These are phyloP conservation scores for Mimachlamys varia DNA, from an alignment of 2,888 invertebrate genomes.

Conservation along the genomic window DNA sequence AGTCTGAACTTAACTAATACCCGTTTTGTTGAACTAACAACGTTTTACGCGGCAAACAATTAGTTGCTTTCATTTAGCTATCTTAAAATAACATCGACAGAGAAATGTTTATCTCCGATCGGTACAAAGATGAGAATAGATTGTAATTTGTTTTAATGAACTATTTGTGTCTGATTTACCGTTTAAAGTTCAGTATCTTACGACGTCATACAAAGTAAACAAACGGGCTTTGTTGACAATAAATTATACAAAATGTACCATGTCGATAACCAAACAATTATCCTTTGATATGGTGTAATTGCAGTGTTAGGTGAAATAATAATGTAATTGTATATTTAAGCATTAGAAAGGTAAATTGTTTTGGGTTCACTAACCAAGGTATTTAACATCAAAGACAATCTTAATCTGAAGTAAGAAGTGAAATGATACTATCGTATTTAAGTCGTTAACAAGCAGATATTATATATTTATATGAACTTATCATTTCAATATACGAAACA, in stretches of 20 bases:
- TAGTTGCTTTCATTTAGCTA: too few relatives aligned
- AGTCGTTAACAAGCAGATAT: not conserved
- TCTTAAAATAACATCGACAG: too few relatives aligned
- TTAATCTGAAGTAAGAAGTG: not conserved
- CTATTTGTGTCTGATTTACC: not conserved
- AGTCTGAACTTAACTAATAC: too few relatives aligned
- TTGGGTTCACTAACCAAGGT: not conserved
- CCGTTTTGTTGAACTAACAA: too few relatives aligned
- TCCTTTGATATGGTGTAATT: not conserved
- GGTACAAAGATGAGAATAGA: too few relatives aligned
- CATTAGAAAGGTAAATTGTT: not conserved
- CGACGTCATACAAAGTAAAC: not conserved
- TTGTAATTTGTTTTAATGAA: too few relatives aligned
- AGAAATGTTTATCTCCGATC: too few relatives aligned
- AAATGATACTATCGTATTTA: not conserved
- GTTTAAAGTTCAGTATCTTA: not conserved
- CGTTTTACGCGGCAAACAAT: too few relatives aligned
- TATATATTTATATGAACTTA: not conserved
- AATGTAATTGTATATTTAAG: constrained; percentile 4
- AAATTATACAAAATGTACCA: not conserved
- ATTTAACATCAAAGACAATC: not conserved
- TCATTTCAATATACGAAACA: not conserved
- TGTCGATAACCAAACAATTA: not conserved
- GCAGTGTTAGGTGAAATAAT: not conserved
- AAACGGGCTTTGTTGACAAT: not conserved